Percentiles rank a stretch among this genome's conserved stretches.
Evolutionary conservation across 2,113 vertebrate genomes (phyloP).

Genomic region (Lepidothrix coronata): DNA sequence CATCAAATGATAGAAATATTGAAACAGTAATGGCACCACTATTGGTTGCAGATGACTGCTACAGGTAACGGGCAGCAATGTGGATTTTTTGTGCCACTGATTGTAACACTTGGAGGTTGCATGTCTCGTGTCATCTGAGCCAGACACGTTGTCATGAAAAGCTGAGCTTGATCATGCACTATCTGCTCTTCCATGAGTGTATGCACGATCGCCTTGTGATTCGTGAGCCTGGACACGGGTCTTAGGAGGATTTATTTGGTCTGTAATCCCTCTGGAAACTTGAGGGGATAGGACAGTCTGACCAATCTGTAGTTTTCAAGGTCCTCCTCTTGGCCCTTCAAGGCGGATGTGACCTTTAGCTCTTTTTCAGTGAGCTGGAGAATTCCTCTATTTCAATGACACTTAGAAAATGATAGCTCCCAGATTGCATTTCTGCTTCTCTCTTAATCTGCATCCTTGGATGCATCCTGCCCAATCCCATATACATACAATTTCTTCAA

Average conservation of each 20-base stretch:
- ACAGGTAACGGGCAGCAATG: background rate
- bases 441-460: background rate
- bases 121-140: background rate
- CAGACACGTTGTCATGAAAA: background rate
- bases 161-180: background rate
- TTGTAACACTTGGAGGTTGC: background rate
- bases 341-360: background rate
- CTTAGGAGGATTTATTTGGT: background rate
- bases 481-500: background rate
- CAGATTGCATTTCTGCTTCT: background rate
- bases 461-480: background rate
- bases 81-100: background rate
- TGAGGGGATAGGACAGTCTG: background rate
- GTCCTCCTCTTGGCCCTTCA: background rate
- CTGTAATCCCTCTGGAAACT: background rate
- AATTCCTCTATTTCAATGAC: background rate
- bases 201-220: background rate
- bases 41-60: background rate
- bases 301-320: background rate
- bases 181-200: background rate
- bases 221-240: background rate
- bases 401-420: background rate
- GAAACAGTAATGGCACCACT: background rate
- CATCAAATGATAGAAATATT: background rate
- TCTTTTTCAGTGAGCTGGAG: background rate